These are phyloP conservation scores for Heterochromis multidens DNA, from an alignment of 2,113 vertebrate species.

Conservation along the genomic window DNA sequence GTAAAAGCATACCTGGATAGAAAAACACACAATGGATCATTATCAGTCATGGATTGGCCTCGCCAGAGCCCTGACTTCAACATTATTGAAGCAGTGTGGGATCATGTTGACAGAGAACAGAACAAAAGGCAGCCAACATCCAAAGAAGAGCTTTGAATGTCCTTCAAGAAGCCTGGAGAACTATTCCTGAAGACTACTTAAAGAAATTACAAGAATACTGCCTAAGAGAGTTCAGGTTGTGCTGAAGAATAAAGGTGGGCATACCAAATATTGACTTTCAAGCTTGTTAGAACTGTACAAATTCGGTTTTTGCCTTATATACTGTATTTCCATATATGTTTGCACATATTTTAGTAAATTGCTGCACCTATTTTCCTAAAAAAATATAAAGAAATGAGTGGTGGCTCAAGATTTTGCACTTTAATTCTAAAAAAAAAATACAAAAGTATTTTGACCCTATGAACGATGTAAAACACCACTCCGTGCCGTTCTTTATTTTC, in stretches of 20 bases:
- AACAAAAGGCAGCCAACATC: background rate
- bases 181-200: background rate
- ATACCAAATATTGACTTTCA: background rate
- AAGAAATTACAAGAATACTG: background rate
- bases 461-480: background rate
- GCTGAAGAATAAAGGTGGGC: background rate
- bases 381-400: background rate
- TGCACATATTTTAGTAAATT: background rate
- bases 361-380: background rate
- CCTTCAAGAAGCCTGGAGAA: too few species aligned
- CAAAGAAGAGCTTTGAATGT: background rate
- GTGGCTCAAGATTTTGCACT: background rate
- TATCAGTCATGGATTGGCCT: background rate
- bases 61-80: background rate
- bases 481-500: background rate
- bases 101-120: background rate
- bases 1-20: background rate
- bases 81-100: background rate
- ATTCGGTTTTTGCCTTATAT: background rate
- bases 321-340: background rate
- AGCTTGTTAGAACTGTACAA: background rate
- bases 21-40: background rate
- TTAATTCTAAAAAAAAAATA: background rate
- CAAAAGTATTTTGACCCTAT: background rate
- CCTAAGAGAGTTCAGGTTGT: background rate